Base-by-base conservation (phyloP, 2,888 invertebrate genomes). In the Prenolepis imparis region DNA sequence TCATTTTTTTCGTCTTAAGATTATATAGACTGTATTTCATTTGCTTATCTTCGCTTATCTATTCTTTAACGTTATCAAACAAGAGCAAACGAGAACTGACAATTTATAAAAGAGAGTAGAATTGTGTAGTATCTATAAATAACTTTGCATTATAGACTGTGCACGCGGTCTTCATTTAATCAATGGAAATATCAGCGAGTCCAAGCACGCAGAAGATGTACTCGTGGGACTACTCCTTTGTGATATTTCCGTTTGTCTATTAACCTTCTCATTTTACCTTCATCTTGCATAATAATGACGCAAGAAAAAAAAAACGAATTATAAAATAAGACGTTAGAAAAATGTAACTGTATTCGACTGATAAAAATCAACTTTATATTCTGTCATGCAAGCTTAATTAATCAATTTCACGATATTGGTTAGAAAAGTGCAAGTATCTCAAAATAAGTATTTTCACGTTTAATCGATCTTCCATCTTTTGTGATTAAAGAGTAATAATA, bases 251-350 rank as follows among this genome's bases (percentile, higher is more conserved):
- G 15, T 77, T 77, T 28, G 32, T 41, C 39, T 21, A 18, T 36
- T 39, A 55, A 66, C 24, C 55, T 66, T 67, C 41, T 77, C 41
- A 67, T 77, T 77, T 67, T 77, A 77, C 9, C 55, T 66, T 41
- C 48, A 48, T 77, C 55, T 67, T 57, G 15, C 67, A 41, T 41
- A 77, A 77, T 12, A 15, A 57, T 67, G 67, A 57, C 39, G 28
- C 39, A 21, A 66, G 15, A n/a, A n/a, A 67, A 77, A 77, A n/a
- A n/a, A 28, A 28, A 28, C 28, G 18, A 67, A n/a, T 41, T 57
- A 41, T 41, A 67, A 67, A 57, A 41, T 28, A 57, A 57, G 28
- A 15, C 15, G 12, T 3, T 52, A n/a, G 12, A 1, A 36, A 36
- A 12, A 3, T 39, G 11, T 21, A n/a, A 52, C 6, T 48, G 18